Percentiles rank a stretch among this genome's conserved stretches.
Conservation (phyloP, 2,113 vertebrate genomes). For the Apodemus speciosus region DNA sequence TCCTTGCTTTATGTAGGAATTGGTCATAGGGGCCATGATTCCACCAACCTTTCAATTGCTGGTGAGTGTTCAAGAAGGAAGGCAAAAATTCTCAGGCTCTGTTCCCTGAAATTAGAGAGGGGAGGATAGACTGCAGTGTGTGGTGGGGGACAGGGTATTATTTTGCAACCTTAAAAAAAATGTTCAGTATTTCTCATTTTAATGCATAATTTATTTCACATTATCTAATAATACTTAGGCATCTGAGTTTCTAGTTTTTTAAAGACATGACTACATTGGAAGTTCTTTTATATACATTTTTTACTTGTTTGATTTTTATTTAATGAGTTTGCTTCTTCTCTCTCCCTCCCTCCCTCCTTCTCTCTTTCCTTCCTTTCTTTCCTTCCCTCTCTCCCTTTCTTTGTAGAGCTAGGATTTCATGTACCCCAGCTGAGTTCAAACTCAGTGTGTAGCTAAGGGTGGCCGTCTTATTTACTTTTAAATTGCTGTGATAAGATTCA, state of each 20-base stretch:
- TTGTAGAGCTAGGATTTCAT: background rate
- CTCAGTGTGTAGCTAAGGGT: background rate
- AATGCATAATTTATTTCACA: background rate
- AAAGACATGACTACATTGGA: background rate
- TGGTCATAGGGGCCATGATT: background rate
- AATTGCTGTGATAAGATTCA: background rate
- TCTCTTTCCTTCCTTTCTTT: too few species aligned
- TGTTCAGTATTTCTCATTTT: background rate
- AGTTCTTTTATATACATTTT: background rate
- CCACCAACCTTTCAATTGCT: too few species aligned
- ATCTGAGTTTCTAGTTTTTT: too few species aligned
- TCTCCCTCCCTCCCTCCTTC: background rate
- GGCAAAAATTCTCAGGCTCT: background rate
- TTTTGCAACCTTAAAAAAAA: background rate
- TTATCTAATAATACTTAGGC: background rate
- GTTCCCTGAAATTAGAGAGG: background rate
- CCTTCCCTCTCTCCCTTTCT: too few species aligned
- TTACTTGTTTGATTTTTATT: background rate
- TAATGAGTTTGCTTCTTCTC: background rate
- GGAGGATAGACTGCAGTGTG: background rate
- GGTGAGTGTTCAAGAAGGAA: background rate
- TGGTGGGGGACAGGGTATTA: background rate
- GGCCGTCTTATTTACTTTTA: background rate
- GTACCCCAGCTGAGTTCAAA: background rate
- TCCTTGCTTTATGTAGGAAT: background rate